These are phyloP conservation scores for Oryzias dopingdopingensis DNA, from an alignment of 2,797 vertebrate genomes.

Conservation along the genomic window DNA sequence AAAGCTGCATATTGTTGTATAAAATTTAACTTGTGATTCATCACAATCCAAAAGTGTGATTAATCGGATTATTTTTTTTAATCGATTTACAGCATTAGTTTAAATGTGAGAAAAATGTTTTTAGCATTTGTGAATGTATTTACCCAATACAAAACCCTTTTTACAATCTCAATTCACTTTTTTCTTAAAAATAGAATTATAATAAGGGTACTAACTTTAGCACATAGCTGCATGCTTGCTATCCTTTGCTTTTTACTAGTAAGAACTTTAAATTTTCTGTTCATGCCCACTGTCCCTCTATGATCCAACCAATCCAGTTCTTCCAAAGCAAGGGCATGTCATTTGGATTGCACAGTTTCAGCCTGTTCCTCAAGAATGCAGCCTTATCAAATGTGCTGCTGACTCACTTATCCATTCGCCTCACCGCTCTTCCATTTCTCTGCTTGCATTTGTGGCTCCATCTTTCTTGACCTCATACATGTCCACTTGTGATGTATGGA, in stretches of 20 bases:
- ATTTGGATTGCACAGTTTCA: constrained; percentile 31
- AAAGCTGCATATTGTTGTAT: too few relatives aligned
- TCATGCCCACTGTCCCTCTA: constrained; percentile 14
- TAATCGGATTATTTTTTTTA: too few relatives aligned
- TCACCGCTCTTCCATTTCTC: constrained; percentile 58
- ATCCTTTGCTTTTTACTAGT: constrained; percentile 51
- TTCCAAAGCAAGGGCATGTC: constrained; percentile 25
- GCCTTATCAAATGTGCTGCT: constrained; percentile 49
- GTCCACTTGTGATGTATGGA: constrained; percentile 63
- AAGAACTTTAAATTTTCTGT: constrained; percentile 41
- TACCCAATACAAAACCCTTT: too few relatives aligned
- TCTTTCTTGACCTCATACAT: constrained; percentile 57
- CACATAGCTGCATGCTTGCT: too few relatives aligned
- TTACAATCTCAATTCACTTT: too few relatives aligned
- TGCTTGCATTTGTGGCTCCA: constrained; percentile 43
- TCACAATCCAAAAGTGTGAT: too few relatives aligned
- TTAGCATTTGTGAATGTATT: too few relatives aligned
- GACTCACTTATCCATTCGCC: constrained; percentile 49
- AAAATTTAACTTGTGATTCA: too few relatives aligned
- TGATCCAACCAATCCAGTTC: constrained; percentile 46
- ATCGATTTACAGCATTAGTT: too few relatives aligned
- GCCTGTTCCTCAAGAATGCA: constrained; percentile 30
- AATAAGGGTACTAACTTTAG: too few relatives aligned
- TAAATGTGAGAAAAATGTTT: too few relatives aligned
- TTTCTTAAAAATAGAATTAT: too few relatives aligned